phyloP scores from a whole-genome alignment of 2,888 invertebrate genomes.

The Meghimatium bilineatum region DNA sequence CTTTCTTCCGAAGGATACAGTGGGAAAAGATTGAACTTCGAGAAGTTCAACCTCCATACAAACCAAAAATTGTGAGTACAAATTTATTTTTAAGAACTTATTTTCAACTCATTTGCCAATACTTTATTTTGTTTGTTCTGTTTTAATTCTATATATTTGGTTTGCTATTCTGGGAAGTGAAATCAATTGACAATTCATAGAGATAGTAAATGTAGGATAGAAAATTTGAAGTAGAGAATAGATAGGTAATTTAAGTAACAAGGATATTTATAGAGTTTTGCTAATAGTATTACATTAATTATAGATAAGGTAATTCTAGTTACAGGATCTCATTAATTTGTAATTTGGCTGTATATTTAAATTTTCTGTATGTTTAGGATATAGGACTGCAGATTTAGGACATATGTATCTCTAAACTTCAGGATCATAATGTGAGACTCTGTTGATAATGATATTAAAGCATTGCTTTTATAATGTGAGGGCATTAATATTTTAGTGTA shows the following conservation, averaged over 20 bases:
- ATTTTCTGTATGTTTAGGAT: too few relatives aligned
- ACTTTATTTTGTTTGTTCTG: background rate
- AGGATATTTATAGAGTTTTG: background rate
- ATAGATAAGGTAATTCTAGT: background rate
- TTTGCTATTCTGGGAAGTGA: background rate
- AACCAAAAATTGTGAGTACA: conserved; percentile 96
- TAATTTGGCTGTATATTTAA: too few relatives aligned
- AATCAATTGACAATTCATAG: background rate
- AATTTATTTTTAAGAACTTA: background rate
- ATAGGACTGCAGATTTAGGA: too few relatives aligned
- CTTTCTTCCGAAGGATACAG: conserved; percentile 97
- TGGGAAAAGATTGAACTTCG: conserved; percentile 97
- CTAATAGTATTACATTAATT: background rate
- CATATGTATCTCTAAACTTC: too few relatives aligned
- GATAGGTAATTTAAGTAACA: background rate
- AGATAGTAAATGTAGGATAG: background rate
- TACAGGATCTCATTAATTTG: too few relatives aligned
- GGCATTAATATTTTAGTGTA: background rate
- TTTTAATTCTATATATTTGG: background rate
- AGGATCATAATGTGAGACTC: too few relatives aligned
- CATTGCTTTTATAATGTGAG: background rate
- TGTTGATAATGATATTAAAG: background rate
- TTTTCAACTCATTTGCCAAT: background rate
- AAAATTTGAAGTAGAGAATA: background rate
- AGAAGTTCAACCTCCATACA: conserved; percentile 99